Base-by-base conservation (phyloP, 2,888 invertebrate species). In the Eudemis profundana region DNA sequence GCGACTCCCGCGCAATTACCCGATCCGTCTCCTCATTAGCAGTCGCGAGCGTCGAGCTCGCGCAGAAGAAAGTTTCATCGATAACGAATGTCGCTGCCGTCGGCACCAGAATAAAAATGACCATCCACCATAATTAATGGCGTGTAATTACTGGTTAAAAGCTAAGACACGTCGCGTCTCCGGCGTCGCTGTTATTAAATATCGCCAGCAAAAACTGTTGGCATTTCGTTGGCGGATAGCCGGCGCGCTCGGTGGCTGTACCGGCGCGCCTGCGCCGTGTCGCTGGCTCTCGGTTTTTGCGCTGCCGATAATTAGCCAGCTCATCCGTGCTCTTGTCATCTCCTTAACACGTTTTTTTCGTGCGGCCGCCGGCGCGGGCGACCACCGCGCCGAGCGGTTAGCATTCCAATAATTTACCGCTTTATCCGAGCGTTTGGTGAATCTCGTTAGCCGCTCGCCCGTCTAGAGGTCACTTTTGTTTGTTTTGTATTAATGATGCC, bases 341-440 rank as follows among this genome's bases (percentile, higher is more conserved):
- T 87, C 82, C 84, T 89, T 70, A 70, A 89, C 89, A 89, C 90
- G 84, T 89, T 90, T 90, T 88, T 87, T 87, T 82, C 78, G 76
- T 72, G 68, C 71, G 79, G 79, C 84, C 82, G 76, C 80, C 82
- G 74, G 76, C 78, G 79, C 78, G 76, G 88, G 42, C 63, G 69
- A 89, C 90, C 90, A 89, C 90, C 89, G 81, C 85, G 83, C 79
- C 77, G 79, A 77, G 76, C 80, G 81, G 76, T 79, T 80, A 82
- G 85, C 86, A 89, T 88, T 87, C 87, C 86, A 84, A 89, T 90
- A 89, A 89, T 90, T 90, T 91, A 92, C 90, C 90, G 90, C 90
- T 90, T 90, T 88, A 90, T 90, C 86, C 89, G 79, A 80, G 72
- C 82, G 84, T 83, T 87, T 90, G 83, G 90, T 90, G 90, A 89